Percentiles rank a stretch among this genome's conserved stretches.
Conservation (phyloP, 2,888 invertebrate genomes). For the Perdita meconis region DNA sequence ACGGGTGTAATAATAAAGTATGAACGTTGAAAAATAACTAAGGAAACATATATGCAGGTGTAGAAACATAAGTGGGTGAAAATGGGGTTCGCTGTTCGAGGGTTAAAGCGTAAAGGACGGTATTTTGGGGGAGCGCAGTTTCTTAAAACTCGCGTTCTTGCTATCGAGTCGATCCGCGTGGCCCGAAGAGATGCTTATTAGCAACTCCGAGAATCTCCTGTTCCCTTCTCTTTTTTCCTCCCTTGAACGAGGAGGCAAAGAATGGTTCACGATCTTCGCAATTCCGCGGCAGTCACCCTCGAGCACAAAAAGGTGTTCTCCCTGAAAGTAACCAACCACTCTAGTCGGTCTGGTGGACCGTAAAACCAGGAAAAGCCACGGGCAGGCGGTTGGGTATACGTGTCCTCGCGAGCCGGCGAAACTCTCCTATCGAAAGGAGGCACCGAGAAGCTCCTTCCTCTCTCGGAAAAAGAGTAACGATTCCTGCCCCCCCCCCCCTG, state of each 20-base stretch:
- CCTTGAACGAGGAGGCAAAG: neutral
- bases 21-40: no score
- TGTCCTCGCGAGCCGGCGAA: conserved; percentile 26
- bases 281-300: conserved; percentile 12
- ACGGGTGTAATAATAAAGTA: no score
- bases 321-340: conserved; percentile 41
- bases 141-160: no score
- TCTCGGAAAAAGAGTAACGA: conserved; percentile 25
- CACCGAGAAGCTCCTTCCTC: conserved; percentile 11
- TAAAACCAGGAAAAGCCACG: conserved; percentile 24
- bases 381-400: conserved; percentile 16
- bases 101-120: no score
- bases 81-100: no score
- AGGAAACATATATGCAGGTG: no score
- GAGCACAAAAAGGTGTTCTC: conserved; percentile 41
- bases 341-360: conserved; percentile 17
- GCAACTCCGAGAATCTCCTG: conserved; percentile 11
- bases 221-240: neutral
- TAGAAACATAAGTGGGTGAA: no score
- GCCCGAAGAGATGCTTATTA: conserved; percentile 25
- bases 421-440: conserved; percentile 17
- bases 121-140: no score
- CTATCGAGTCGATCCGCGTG: neutral
- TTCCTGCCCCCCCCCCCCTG: neutral
- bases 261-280: conserved; percentile 20